Evolutionary conservation across 2,888 invertebrate genomes (phyloP), one percentile per base, ranked within the genome.

Genomic region (Eumerus sabulonum): DNA sequence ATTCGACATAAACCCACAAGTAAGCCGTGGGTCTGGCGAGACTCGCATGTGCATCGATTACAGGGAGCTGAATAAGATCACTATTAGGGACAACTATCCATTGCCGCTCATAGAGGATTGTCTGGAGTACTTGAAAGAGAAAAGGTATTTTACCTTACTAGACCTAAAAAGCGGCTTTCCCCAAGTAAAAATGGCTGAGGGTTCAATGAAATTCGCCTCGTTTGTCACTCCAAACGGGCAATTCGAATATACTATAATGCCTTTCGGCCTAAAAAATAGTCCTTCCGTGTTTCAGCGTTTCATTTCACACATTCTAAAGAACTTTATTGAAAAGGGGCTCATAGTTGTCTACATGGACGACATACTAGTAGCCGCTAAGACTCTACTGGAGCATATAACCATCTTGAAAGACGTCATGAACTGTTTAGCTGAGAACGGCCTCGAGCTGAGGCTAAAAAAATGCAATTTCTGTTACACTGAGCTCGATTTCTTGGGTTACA

Each of bases 41-140:
- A 42, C 42, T 19, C 14, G 53, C 12, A 56, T 56, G 19, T 56
- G 42, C 9, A 44, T 19, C 16, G 45, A 45, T 9, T 45, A 14
- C n/a, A n/a, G n/a, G n/a, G n/a, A n/a, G n/a, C n/a, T n/a, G n/a
- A 56, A 56, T 56, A 56, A 42, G 13, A 40, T 56, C 13, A 56
- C 42, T n/a, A 4, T 42, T 18, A 19, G 56, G 13, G 42, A 45
- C 19, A 56, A 56, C 13, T 42, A 56, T 13, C 42, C 56, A 18
- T n/a, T 42, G 42, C 53, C 53, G 4, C 17, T 54, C 7, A 42
- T 56, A 12, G 42, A 56, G 9, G 56, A 56, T 19, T 56, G 42
- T 13, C n/a, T 56, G n/a, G 56, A 56, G 9, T 56, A 18, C 19
- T 9, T n/a, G n/a, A n/a, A n/a, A 27, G 2, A 27, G 27, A 27